A percentile compares a stretch with the other conserved stretches of the same genome.
Conservation (phyloP, 1,140 invertebrate genomes). For the Euura lappo region DNA sequence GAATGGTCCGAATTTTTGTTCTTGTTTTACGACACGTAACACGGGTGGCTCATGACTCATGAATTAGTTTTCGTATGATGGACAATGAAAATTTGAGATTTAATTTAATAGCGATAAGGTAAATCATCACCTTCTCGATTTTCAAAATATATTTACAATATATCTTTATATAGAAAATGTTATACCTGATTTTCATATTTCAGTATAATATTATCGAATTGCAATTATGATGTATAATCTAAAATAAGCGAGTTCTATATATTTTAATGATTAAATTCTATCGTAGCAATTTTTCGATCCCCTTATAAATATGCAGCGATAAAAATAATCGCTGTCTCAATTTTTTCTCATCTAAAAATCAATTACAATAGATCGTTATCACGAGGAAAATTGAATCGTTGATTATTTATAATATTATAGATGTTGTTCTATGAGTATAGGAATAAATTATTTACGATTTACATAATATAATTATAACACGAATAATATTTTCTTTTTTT, state of each 20-base stretch:
- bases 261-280: background rate
- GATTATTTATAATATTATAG: background rate
- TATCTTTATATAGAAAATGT: background rate
- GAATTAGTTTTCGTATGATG: background rate
- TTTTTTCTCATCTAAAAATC: background rate
- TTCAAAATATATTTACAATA: background rate
- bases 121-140: background rate
- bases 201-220: background rate
- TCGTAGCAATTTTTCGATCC: background rate
- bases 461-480: slow-evolving; percentile 16
- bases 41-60: background rate
- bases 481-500: too few relatives aligned
- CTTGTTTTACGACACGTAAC: too few relatives aligned
- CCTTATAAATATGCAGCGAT: background rate
- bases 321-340: background rate
- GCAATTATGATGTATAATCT: slow-evolving; percentile 3
- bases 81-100: background rate
- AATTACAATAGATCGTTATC: too few relatives aligned
- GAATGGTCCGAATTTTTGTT: too few relatives aligned
- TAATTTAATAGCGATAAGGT: background rate
- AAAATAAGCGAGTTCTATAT: background rate
- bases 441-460: background rate
- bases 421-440: background rate
- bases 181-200: background rate
- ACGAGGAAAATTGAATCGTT: background rate